Evolutionary conservation across 1,140 invertebrate genomes (phyloP).

Genomic region (Macrobrachium rosenbergii): DNA sequence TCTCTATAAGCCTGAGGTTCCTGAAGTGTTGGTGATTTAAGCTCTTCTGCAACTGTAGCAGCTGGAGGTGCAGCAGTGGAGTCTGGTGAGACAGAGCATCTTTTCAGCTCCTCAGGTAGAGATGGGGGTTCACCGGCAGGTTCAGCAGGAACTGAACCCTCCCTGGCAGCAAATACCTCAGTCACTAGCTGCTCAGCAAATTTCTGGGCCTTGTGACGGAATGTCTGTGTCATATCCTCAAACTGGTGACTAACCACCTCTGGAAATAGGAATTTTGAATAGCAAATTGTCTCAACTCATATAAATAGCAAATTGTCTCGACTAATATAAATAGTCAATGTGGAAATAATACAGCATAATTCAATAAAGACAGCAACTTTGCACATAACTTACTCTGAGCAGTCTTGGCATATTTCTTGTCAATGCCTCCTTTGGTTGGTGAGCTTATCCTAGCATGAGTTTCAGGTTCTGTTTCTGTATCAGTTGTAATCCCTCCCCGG

Average conservation of each 20-base stretch:
- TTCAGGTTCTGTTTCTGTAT: constrained; percentile 56
- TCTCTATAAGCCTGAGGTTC: constrained; percentile 80
- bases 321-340: background rate
- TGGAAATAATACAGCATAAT: background rate
- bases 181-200: constrained; percentile 78
- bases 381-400: constrained; percentile 56
- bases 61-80: constrained; percentile 68
- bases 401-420: constrained; percentile 54
- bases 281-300: too few relatives aligned
- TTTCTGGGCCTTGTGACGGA: constrained; percentile 80
- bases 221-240: constrained; percentile 78
- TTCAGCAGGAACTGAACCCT: constrained; percentile 69
- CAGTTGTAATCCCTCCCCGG: constrained; percentile 26
- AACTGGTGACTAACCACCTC: constrained; percentile 77
- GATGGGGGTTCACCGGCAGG: constrained; percentile 73
- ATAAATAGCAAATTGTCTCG: background rate
- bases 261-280: constrained; percentile 68
- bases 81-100: constrained; percentile 48
- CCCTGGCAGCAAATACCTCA: constrained; percentile 65
- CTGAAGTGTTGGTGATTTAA: constrained; percentile 69
- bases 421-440: constrained; percentile 40
- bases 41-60: constrained; percentile 21
- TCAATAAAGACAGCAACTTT: background rate
- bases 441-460: background rate
- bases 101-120: constrained; percentile 48